Percentiles rank a stretch among this genome's conserved stretches.
Evolutionary conservation across 2,113 vertebrate species (phyloP).

Genomic region (Siphamia tubifer): DNA sequence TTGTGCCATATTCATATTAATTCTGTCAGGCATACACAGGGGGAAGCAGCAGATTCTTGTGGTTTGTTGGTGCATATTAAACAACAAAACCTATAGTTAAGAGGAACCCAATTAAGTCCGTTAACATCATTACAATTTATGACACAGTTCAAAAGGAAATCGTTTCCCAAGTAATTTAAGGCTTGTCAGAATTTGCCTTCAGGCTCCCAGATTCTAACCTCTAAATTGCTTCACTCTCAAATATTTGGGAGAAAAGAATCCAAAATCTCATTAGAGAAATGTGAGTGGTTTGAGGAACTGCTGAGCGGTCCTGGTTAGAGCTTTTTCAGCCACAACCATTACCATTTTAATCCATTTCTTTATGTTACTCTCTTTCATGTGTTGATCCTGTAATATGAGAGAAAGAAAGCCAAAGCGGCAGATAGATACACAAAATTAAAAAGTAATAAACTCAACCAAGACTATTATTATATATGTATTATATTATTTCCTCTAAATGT

Average conservation of each 20-base stretch:
- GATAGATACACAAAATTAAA: slow-evolving; percentile 4
- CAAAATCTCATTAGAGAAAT: slow-evolving; percentile 66
- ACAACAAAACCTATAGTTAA: slow-evolving; percentile 67
- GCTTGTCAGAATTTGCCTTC: slow-evolving; percentile 58
- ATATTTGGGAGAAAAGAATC: slow-evolving; percentile 63
- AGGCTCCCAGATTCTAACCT: slow-evolving; percentile 60
- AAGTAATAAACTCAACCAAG: slow-evolving; percentile 16
- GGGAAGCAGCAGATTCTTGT: slow-evolving; percentile 51
- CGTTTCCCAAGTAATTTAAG: slow-evolving; percentile 56
- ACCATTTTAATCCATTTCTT: slow-evolving; percentile 44
- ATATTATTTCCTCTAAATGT: slow-evolving; percentile 7
- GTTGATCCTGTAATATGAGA: slow-evolving; percentile 12
- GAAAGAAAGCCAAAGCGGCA: background rate
- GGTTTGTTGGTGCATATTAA: slow-evolving; percentile 65
- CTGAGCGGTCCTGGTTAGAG: slow-evolving; percentile 29
- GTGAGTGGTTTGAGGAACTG: slow-evolving; percentile 47
- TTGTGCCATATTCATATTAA: slow-evolving; percentile 43
- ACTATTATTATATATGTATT: slow-evolving; percentile 2
- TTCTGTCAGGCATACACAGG: slow-evolving; percentile 20
- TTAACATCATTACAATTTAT: slow-evolving; percentile 78
- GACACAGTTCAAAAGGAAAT: slow-evolving; percentile 68
- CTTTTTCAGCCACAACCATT: slow-evolving; percentile 35
- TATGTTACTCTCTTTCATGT: slow-evolving; percentile 33
- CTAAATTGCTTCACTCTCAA: slow-evolving; percentile 57
- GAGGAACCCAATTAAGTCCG: slow-evolving; percentile 66